Evolutionary conservation across 2,797 vertebrate species (phyloP).

Genomic region (Tragopan temminckii): DNA sequence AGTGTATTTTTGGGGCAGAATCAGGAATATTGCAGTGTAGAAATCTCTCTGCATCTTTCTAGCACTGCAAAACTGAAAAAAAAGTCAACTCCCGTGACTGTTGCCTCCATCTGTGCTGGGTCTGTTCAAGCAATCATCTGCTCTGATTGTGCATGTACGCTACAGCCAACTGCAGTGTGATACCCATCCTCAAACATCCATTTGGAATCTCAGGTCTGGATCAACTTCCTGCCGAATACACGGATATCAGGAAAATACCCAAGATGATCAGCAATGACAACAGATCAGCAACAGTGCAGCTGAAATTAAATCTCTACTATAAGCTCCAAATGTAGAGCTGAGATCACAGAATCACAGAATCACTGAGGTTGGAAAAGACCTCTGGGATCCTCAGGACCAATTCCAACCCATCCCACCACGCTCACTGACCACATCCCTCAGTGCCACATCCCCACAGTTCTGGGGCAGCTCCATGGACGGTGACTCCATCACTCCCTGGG

Average conservation of each 20-base stretch:
- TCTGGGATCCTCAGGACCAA: no score
- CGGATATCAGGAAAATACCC: background rate
- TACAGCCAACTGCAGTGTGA: background rate
- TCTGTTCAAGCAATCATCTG: background rate
- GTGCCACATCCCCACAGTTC: no score
- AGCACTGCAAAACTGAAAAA: accelerated
- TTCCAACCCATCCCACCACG: no score
- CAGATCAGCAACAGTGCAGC: no score
- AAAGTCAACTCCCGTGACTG: accelerated
- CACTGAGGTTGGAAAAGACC: no score
- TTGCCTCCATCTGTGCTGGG: accelerated
- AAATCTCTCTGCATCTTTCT: background rate
- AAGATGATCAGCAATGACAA: background rate
- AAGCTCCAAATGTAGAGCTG: background rate
- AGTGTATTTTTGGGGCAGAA: accelerated
- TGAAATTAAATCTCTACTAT: background rate
- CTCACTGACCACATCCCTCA: no score
- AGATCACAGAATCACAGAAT: no score
- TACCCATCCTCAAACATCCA: background rate
- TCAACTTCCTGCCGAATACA: background rate
- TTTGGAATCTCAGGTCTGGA: background rate
- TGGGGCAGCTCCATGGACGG: no score
- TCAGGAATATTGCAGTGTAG: background rate
- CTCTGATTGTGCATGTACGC: accelerated
- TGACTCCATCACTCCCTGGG: no score